Evolutionary conservation across 2,888 invertebrate species (phyloP).

Genomic region (Amaurobius ferox): DNA sequence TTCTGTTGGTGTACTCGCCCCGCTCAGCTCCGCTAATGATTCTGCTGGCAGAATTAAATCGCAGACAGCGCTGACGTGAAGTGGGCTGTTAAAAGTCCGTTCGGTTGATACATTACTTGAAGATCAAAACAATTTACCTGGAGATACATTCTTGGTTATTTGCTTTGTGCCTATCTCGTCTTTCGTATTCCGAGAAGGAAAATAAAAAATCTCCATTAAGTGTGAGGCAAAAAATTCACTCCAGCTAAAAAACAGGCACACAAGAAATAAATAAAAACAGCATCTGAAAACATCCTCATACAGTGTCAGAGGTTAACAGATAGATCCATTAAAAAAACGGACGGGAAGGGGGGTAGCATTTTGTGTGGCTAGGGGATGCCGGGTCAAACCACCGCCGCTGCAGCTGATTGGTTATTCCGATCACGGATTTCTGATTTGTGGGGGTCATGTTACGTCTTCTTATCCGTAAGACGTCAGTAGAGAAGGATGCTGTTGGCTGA

Average conservation of each 20-base stretch:
- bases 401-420: slow-evolving; percentile 68
- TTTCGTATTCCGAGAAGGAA: background rate
- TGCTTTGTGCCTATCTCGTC: slow-evolving; percentile 8
- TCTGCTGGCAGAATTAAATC: background rate
- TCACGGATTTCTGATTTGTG: slow-evolving; percentile 67
- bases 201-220: slow-evolving; percentile 2
- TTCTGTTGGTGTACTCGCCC: background rate
- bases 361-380: slow-evolving; percentile 12
- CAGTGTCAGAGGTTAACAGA: slow-evolving; percentile 69
- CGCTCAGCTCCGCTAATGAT: background rate
- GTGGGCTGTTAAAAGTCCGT: slow-evolving; percentile 14
- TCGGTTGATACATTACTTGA: slow-evolving; percentile 8
- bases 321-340: slow-evolving; percentile 67
- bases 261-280: slow-evolving; percentile 36
- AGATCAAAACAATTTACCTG: slow-evolving; percentile 18
- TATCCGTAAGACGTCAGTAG: slow-evolving; percentile 9
- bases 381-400: slow-evolving; percentile 31
- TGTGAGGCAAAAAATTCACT: slow-evolving; percentile 36
- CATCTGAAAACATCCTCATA: slow-evolving; percentile 62
- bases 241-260: slow-evolving; percentile 33
- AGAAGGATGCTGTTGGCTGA: background rate
- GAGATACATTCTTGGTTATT: slow-evolving; percentile 7
- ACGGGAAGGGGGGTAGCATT: background rate
- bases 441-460: slow-evolving; percentile 71
- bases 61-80: slow-evolving; percentile 6